Evolutionary conservation across 1,140 invertebrate species (phyloP).

Genomic region (Drosophila pseudoobscura): DNA sequence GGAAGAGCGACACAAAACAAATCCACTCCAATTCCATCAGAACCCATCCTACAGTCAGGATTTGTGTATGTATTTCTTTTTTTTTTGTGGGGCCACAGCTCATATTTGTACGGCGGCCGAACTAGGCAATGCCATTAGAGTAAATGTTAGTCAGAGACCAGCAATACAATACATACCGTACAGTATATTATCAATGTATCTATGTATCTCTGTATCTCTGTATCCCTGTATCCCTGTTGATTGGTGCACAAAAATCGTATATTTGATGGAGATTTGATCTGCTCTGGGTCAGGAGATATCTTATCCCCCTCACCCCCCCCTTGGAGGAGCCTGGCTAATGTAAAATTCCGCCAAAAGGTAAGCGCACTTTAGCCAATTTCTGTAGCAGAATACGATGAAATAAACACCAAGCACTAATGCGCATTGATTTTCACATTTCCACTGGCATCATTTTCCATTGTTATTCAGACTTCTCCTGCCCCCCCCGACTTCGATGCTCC

Average conservation of each 20-base stretch:
- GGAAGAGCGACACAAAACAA: slow-evolving; percentile 19
- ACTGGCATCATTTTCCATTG: slow-evolving; percentile 69
- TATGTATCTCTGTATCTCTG: neutral
- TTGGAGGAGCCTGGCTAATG: slow-evolving; percentile 22
- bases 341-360: slow-evolving; percentile 22
- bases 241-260: neutral
- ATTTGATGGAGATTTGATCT: no score
- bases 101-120: slow-evolving; percentile 34
- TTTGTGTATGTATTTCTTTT: slow-evolving; percentile 25
- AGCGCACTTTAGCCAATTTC: slow-evolving; percentile 5
- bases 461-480: slow-evolving; percentile 26
- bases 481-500: no score
- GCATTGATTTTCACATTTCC: slow-evolving; percentile 77
- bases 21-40: slow-evolving; percentile 38
- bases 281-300: neutral
- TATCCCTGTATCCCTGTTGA: neutral
- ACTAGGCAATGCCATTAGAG: slow-evolving; percentile 51
- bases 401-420: slow-evolving; percentile 71
- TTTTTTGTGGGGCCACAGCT: slow-evolving; percentile 16
- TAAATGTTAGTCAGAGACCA: slow-evolving; percentile 2
- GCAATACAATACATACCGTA: neutral
- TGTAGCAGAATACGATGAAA: slow-evolving; percentile 54
- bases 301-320: neutral
- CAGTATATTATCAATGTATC: no score
- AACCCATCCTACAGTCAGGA: slow-evolving; percentile 39